phyloP scores from a whole-genome alignment of 2,888 invertebrate genomes.

The Epistrophe eligans region DNA sequence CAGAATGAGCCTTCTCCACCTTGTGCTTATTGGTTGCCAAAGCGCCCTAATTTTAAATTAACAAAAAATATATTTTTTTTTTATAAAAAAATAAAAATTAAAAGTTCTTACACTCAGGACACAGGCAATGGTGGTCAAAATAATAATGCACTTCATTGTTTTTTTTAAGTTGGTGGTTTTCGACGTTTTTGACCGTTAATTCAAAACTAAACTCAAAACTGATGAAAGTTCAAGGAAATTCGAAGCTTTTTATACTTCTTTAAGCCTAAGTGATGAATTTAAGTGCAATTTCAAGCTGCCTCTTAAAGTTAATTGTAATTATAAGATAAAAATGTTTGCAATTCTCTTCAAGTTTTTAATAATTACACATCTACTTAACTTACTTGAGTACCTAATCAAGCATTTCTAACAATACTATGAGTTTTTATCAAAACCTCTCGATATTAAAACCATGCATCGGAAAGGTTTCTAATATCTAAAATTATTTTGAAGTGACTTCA shows the following conservation, averaged over 20 bases:
- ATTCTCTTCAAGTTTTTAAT: neutral
- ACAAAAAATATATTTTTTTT: neutral
- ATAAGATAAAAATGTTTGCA: slow-evolving; percentile 2
- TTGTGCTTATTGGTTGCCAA: slow-evolving; percentile 30
- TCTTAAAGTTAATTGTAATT: slow-evolving; percentile 5
- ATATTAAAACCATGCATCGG: too few relatives aligned
- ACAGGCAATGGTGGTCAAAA: slow-evolving; percentile 42
- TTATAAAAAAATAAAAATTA: neutral
- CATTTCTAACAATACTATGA: neutral
- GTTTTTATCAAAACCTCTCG: too few relatives aligned
- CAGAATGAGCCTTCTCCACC: slow-evolving; percentile 65
- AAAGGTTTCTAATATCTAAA: neutral
- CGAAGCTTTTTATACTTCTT: slow-evolving; percentile 44
- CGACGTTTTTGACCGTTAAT: neutral
- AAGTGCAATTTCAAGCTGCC: slow-evolving; percentile 9
- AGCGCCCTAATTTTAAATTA: slow-evolving; percentile 21
- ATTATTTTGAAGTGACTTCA: neutral
- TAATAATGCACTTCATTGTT: slow-evolving; percentile 48
- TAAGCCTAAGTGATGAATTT: neutral
- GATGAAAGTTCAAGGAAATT: neutral
- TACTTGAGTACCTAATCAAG: neutral
- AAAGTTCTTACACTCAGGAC: slow-evolving; percentile 46
- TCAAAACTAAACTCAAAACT: slow-evolving; percentile 19
- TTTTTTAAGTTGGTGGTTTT: neutral
- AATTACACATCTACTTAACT: neutral